Percentiles rank a stretch among this genome's conserved stretches.
Evolutionary conservation across 2,797 vertebrate genomes (phyloP).

Genomic region (Australoheros facetus): DNA sequence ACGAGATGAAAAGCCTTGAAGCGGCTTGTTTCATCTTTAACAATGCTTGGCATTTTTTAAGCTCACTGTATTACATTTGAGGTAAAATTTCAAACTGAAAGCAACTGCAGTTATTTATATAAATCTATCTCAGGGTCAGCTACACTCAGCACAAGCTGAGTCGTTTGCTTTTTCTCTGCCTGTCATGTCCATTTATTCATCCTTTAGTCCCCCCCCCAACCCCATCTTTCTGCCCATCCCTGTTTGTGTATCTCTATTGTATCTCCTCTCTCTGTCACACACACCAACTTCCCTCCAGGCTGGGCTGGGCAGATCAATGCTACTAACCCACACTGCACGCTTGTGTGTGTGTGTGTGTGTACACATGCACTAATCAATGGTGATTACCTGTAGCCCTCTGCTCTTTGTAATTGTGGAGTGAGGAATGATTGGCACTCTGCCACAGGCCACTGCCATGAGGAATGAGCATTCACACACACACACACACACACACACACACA

Average conservation of each 20-base stretch:
- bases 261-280: conserved; percentile 1
- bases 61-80: neutral
- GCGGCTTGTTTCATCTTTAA: neutral
- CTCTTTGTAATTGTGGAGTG: conserved; percentile 77
- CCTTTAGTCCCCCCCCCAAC: neutral
- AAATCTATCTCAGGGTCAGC: neutral
- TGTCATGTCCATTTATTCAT: neutral
- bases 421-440: conserved; percentile 71
- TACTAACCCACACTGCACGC: neutral
- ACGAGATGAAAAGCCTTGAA: neutral
- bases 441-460: conserved; percentile 37
- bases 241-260: conserved; percentile 17
- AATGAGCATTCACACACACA: conserved; percentile 25
- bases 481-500: conserved; percentile 12
- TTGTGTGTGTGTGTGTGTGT: conserved; percentile 24
- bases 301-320: conserved; percentile 45
- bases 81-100: neutral
- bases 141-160: neutral
- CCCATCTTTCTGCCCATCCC: neutral
- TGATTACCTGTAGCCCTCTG: conserved; percentile 70
- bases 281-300: conserved; percentile 27
- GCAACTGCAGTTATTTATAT: neutral
- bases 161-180: neutral
- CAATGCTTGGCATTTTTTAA: neutral
- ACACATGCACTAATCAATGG: conserved; percentile 63